Evolutionary conservation across 2,888 invertebrate genomes (phyloP).

Genomic region (Cinara cedri): DNA sequence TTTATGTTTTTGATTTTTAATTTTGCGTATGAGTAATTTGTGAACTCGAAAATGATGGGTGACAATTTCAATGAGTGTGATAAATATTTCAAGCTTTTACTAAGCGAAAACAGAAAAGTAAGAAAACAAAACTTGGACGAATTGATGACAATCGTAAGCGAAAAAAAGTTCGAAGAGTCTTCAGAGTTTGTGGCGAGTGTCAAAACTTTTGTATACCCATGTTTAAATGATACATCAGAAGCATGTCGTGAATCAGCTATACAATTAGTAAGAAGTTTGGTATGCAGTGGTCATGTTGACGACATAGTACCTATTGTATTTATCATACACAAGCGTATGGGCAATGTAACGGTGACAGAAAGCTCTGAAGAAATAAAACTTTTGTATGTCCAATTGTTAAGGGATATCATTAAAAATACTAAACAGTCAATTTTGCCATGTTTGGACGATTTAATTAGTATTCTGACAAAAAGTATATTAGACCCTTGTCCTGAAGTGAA

Average conservation of each 20-base stretch:
- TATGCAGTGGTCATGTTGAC: constrained; percentile 71
- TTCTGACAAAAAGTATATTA: constrained; percentile 73
- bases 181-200: constrained; percentile 58
- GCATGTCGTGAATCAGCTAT: constrained; percentile 70
- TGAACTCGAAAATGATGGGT: neutral
- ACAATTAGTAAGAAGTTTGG: constrained; percentile 67
- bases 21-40: neutral
- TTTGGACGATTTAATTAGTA: constrained; percentile 76
- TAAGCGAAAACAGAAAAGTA: constrained; percentile 67
- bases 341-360: constrained; percentile 75
- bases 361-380: constrained; percentile 83
- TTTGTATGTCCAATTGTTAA: constrained; percentile 71
- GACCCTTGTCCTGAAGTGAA: constrained; percentile 85
- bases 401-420: constrained; percentile 71
- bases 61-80: neutral
- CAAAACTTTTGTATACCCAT: constrained; percentile 64
- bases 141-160: constrained; percentile 63
- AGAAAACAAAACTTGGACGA: constrained; percentile 68
- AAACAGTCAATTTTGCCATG: constrained; percentile 70
- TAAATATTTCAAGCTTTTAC: constrained; percentile 57
- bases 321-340: constrained; percentile 77
- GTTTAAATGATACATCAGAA: constrained; percentile 69
- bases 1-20: no score
- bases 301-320: constrained; percentile 79
- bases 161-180: constrained; percentile 58